Percentiles rank a stretch among this genome's conserved stretches.
phyloP scores from a whole-genome alignment of 2,888 invertebrate genomes.

The Tipula helvola region DNA sequence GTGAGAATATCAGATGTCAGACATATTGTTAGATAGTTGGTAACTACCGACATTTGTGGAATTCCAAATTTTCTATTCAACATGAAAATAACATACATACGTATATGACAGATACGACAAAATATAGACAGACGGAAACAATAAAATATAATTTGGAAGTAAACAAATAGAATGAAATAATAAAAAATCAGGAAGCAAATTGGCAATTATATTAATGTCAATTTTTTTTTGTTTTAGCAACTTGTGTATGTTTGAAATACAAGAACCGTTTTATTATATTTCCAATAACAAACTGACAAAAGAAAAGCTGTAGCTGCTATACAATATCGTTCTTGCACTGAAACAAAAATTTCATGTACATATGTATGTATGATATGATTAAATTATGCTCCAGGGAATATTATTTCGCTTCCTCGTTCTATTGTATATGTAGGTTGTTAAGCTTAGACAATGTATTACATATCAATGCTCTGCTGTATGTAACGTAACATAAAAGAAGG shows the following conservation, averaged over 20 bases:
- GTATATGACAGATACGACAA: neutral
- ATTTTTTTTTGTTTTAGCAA: neutral
- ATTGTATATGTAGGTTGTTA: neutral
- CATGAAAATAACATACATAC: neutral
- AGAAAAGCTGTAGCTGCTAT: neutral
- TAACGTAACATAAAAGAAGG: neutral
- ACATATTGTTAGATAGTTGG: too few relatives aligned
- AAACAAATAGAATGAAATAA: neutral
- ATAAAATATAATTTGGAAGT: neutral
- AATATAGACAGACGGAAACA: neutral
- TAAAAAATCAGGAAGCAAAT: neutral
- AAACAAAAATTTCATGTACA: neutral
- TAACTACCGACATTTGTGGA: too few relatives aligned
- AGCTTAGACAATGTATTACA: neutral
- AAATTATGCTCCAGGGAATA: neutral
- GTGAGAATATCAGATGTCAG: too few relatives aligned
- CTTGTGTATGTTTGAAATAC: neutral
- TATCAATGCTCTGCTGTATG: neutral
- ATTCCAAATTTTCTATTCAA: too few relatives aligned
- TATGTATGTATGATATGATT: neutral
- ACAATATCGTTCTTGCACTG: neutral
- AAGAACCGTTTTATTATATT: neutral
- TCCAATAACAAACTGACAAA: neutral
- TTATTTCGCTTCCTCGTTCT: neutral
- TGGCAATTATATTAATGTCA: neutral